Percentiles rank a stretch among this genome's conserved stretches.
Evolutionary conservation across 2,797 vertebrate species (phyloP).

Genomic region (Gorsachius magnificus): DNA sequence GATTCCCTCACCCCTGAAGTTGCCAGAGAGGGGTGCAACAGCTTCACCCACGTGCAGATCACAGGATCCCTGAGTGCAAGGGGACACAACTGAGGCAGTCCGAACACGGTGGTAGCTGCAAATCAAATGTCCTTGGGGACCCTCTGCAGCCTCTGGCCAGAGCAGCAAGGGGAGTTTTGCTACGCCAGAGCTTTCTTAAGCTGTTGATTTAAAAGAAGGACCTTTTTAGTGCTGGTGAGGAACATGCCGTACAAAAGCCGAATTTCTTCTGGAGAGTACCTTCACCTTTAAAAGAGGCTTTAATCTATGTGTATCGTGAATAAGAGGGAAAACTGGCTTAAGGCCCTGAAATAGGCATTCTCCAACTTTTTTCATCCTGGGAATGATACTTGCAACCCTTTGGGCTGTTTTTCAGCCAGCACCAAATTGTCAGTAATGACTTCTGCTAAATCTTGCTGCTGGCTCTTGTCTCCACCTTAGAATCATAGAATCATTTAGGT

Average conservation of each 20-base stretch:
- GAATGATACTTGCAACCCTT: not conserved
- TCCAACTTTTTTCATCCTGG: not conserved
- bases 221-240: not conserved
- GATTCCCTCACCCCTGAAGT: not conserved
- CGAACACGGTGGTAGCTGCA: not conserved
- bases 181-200: not conserved
- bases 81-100: not conserved
- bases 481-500: too few relatives aligned
- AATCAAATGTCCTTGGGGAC: not conserved
- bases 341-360: not conserved
- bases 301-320: rapidly evolving
- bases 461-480: not conserved
- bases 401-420: not conserved
- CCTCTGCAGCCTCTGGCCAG: not conserved
- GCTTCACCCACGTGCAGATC: not conserved
- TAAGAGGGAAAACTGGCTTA: not conserved
- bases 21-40: not conserved
- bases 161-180: not conserved
- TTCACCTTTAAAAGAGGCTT: not conserved
- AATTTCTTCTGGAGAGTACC: not conserved
- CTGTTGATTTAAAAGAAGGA: not conserved
- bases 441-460: not conserved
- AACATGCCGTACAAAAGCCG: not conserved
- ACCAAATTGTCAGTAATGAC: not conserved
- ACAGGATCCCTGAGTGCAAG: not conserved